Evolutionary conservation across 2,888 invertebrate genomes (phyloP).

Genomic region (Acronicta alni): DNA sequence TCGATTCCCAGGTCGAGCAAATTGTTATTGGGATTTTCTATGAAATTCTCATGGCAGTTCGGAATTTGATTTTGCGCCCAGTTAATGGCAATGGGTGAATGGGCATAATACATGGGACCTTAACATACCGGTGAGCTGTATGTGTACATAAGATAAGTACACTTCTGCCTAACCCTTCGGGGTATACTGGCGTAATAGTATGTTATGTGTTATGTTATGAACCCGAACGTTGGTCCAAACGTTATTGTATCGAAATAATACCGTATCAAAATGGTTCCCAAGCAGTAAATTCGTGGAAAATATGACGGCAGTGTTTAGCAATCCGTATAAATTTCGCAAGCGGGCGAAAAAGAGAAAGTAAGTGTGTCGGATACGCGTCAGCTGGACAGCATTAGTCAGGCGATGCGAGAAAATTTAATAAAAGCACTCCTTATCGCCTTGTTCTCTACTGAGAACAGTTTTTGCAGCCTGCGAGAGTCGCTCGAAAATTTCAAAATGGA

Average conservation of each 20-base stretch:
- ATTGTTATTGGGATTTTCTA: no score
- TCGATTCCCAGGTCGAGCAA: no score
- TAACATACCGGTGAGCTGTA: no score
- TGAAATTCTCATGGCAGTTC: no score
- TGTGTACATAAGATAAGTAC: no score
- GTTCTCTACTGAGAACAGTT: conserved; percentile 58
- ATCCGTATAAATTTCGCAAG: conserved; percentile 71
- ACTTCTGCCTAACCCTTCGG: no score
- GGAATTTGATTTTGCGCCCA: no score
- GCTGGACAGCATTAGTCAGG: conserved; percentile 86
- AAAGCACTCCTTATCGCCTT: conserved; percentile 81
- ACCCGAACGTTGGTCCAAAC: conserved; percentile 10
- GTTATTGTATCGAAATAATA: conserved; percentile 30
- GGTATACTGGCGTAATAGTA: no score
- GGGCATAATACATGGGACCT: no score
- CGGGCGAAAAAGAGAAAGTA: conserved; percentile 76
- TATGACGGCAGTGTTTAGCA: conserved; percentile 61
- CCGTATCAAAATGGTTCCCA: conserved; percentile 33
- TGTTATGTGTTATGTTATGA: conserved; percentile 3
- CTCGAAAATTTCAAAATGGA: conserved; percentile 55
- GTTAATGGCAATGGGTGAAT: no score
- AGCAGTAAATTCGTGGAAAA: conserved; percentile 57
- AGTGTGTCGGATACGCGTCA: conserved; percentile 81
- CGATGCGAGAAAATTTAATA: conserved; percentile 88
- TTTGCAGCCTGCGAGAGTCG: conserved; percentile 48